Evolutionary conservation across 1,140 invertebrate species (phyloP).

Genomic region (Scylla paramamosain): DNA sequence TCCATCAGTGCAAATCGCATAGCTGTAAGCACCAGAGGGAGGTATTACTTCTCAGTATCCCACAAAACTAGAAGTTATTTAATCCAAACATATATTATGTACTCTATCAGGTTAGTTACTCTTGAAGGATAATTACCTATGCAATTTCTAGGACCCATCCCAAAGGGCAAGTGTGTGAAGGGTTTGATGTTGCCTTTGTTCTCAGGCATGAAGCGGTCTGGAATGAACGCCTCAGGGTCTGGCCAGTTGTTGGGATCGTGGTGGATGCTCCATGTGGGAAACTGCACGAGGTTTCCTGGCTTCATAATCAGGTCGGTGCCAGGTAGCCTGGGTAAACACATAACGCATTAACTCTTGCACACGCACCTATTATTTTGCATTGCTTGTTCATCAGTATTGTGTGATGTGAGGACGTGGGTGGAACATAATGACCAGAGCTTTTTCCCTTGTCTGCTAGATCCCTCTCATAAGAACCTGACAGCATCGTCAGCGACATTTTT

Average conservation of each 20-base stretch:
- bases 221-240: slow-evolving; percentile 80
- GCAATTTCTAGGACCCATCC: slow-evolving; percentile 86
- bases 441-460: neutral
- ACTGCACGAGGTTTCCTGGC: slow-evolving; percentile 34
- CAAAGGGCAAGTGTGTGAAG: slow-evolving; percentile 87
- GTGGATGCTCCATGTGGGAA: slow-evolving; percentile 63
- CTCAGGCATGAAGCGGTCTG: slow-evolving; percentile 81
- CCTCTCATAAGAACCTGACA: neutral
- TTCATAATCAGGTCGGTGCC: slow-evolving; percentile 75
- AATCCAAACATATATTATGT: neutral
- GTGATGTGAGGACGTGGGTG: neutral
- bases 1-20: slow-evolving; percentile 58
- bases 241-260: slow-evolving; percentile 80
- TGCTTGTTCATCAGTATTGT: slow-evolving; percentile 78
- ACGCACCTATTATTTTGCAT: neutral
- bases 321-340: slow-evolving; percentile 77
- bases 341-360: neutral
- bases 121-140: slow-evolving; percentile 81
- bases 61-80: neutral
- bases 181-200: slow-evolving; percentile 82
- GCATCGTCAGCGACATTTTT: neutral
- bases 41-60: neutral
- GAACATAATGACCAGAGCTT: neutral
- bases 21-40: neutral
- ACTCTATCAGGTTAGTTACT: neutral